Base-by-base conservation (phyloP, 2,113 vertebrate genomes). In the Tretioscincus oriximinensis region DNA sequence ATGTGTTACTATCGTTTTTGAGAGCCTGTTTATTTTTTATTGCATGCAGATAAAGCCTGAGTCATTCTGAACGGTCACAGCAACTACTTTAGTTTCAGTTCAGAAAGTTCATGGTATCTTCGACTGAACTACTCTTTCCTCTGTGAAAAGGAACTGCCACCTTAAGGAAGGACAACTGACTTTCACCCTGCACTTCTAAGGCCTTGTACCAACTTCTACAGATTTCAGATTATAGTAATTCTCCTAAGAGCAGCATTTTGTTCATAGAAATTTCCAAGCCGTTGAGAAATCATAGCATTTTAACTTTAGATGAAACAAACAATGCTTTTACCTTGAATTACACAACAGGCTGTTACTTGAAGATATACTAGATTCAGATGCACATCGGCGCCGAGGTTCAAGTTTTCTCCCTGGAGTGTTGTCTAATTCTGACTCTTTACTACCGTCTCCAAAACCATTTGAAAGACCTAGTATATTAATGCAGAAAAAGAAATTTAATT, bases 321-420 rank as follows among this genome's bases (percentile, higher is more conserved):
- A 16, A 31, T 18, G 28, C 71, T 60, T 87, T 91, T 95, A 99
- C 98, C 97, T 97, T 82, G 97, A 90, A 78, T 95, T 97, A 76
- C 97, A 98, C 49, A 97, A 94, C 51, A 98, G 94, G 78, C 98
- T 98, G 90, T 95, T 97, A 93, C 97, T 96, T 69, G 98, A 99
- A 3, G 97, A 98, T 91, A 99, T 96, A 93, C 97, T 99, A 78
- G 98, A 99, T 93, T 99, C 98, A 0, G 98, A 99, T 78, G 97
- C 97, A 18, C 98, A 99, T 90, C 98, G 96, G 72, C 97, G 94
- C 12, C 98, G 96, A 69, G 96, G 96, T 81, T 98, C 95, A 67
- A 96, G 88, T 63, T 95, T 94, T 90, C 96, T 93, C 78, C 94
- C 94, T 2, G 91, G 91, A 92, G 92, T 84, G 0, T 94, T 85